Base-by-base conservation (phyloP, 2,113 vertebrate genomes). In the Pangasianodon gigas region DNA sequence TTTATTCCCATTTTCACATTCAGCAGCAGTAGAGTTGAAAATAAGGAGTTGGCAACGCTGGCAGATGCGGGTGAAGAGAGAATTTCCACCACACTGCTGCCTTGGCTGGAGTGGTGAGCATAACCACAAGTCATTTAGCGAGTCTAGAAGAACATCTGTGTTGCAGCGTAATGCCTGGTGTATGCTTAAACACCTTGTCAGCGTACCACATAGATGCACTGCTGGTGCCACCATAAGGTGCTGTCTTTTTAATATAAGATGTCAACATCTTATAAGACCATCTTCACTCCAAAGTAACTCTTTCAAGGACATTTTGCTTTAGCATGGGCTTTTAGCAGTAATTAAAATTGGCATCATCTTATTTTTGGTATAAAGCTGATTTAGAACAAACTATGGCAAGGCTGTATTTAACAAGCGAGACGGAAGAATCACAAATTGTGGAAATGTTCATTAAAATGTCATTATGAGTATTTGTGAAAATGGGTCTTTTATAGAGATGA, bases 151-250 rank as follows among this genome's bases (percentile, higher is more conserved):
- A 92, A 88, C 85, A 88, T 91, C 81, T 90, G 90, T 52, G 51
- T 82, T 46, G 24, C 74, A 48, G 32, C 46, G 24, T 86, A 29
- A 84, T 83, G 69, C n/a, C 44, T 88, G 75, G 37, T 65, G 85
- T 65, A 54, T 52, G 58, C 87, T 90, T 85, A 85, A 91, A 88
- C 88, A 93, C 71, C 81, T 85, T 88, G 89, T 91, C 85, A 88
- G 51, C 44, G 48, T 69, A 85, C 54, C 58, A 86, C 85, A 84
- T 89, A 84, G 87, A 90, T 65, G 21, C 26, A 74, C 51, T 87
- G 91, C 79, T 85, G 86, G 92, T 88, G 91, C 81, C 51, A 89
- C 51, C 84, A 86, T 81, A 89, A 81, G 84, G 84, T n/a, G 46
- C 75, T 81, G 74, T 81, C n/a, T 19, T 86, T 80, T 54, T 67